These are phyloP conservation scores for Alces alces DNA, from an alignment of 2,113 vertebrate genomes.

Conservation along the genomic window DNA sequence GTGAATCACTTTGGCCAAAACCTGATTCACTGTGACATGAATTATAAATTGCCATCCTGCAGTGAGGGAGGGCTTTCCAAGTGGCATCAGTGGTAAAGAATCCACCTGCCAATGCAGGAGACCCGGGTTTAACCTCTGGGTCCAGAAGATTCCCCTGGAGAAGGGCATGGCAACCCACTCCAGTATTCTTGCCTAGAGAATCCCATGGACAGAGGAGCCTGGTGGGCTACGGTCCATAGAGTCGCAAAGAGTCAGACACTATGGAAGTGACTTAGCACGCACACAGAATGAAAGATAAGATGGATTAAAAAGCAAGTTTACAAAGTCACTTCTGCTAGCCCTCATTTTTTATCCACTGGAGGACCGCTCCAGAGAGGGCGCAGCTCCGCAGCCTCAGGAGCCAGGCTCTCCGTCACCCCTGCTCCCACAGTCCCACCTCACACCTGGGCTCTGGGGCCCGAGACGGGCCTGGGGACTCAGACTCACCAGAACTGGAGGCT, in stretches of 20 bases:
- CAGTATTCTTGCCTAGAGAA: not conserved
- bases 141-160: not conserved
- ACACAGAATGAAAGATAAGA: not conserved
- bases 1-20: not conserved
- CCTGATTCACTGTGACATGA: not conserved
- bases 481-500: conserved; percentile 80
- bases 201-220: not conserved
- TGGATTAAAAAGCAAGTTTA: not conserved
- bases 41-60: not conserved
- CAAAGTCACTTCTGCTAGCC: not conserved
- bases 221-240: fast-evolving
- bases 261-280: fast-evolving
- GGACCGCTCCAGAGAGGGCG: not conserved
- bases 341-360: not conserved
- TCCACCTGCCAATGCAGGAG: not conserved
- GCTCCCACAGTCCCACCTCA: not conserved
- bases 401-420: not conserved
- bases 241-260: not conserved
- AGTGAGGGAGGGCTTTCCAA: not conserved
- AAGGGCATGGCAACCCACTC: not conserved
- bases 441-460: fast-evolving
- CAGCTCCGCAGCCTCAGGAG: not conserved
- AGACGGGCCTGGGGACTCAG: fast-evolving
- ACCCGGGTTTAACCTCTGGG: not conserved
- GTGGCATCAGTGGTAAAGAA: not conserved